These are phyloP conservation scores for Sinonovacula constricta DNA, from an alignment of 1,140 invertebrate genomes.

Conservation along the genomic window DNA sequence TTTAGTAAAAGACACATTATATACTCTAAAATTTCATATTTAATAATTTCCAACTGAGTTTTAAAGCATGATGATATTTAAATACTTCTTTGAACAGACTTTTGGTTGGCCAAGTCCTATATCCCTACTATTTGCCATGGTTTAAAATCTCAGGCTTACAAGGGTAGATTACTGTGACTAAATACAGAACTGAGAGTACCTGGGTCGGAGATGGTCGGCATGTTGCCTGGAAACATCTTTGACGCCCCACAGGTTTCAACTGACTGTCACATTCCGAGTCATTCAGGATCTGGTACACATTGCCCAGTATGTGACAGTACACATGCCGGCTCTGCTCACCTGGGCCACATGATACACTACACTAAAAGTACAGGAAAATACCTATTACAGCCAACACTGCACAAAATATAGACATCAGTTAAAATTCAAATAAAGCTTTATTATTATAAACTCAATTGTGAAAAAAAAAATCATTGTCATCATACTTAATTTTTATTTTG, in stretches of 20 bases:
- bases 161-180: too few relatives aligned
- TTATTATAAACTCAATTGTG: background rate
- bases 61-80: too few relatives aligned
- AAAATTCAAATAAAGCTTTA: background rate
- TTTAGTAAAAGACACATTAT: too few relatives aligned
- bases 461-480: background rate
- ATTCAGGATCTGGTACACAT: background rate
- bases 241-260: background rate
- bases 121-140: too few relatives aligned
- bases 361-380: slow-evolving; percentile 1
- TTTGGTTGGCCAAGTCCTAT: too few relatives aligned
- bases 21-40: too few relatives aligned
- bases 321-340: slow-evolving; percentile 14
- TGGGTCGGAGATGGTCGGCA: too few relatives aligned
- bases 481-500: background rate
- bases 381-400: background rate
- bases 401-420: background rate
- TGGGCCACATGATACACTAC: slow-evolving; percentile 41
- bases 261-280: background rate
- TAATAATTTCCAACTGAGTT: too few relatives aligned
- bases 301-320: background rate
- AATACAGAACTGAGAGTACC: too few relatives aligned
- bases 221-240: background rate
- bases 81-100: too few relatives aligned
- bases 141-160: too few relatives aligned